These are phyloP conservation scores for Eupithecia abbreviata DNA, from an alignment of 2,888 invertebrate species.

Conservation along the genomic window DNA sequence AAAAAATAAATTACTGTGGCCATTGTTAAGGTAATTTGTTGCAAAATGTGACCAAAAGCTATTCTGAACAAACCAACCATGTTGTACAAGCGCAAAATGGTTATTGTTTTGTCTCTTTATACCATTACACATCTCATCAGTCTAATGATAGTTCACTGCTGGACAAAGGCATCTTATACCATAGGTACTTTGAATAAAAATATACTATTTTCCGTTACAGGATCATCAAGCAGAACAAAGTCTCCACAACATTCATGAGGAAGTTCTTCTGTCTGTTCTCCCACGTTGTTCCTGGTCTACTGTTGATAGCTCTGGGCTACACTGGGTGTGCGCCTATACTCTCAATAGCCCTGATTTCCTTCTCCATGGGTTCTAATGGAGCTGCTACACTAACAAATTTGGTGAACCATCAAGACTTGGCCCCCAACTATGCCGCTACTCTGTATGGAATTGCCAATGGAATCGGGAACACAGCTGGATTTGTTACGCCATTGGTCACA, in stretches of 20 bases:
- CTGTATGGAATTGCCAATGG: conserved; percentile 91
- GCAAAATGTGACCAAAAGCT: neutral
- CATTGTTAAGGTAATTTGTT: neutral
- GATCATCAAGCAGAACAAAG: conserved; percentile 78
- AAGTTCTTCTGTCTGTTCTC: conserved; percentile 87
- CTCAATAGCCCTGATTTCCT: conserved; percentile 86
- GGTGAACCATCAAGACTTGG: conserved; percentile 88
- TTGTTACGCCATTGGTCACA: conserved; percentile 88
- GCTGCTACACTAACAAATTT: conserved; percentile 85
- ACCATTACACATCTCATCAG: neutral
- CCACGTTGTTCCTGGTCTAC: conserved; percentile 80
- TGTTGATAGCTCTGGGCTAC: conserved; percentile 82
- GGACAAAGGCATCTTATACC: neutral
- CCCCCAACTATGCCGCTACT: conserved; percentile 90
- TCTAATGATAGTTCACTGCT: neutral
- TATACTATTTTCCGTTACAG: conserved; percentile 53
- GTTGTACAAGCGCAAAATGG: neutral
- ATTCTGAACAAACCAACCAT: neutral
- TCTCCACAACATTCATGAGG: conserved; percentile 82
- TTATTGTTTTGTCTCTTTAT: neutral
- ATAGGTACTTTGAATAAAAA: neutral
- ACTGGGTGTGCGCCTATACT: conserved; percentile 86
- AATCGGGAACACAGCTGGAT: conserved; percentile 88
- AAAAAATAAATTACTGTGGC: conserved; percentile 6
- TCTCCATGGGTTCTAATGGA: conserved; percentile 87